Base-by-base conservation (phyloP, 2,888 invertebrate genomes). In the Chrysolina haemoptera region DNA sequence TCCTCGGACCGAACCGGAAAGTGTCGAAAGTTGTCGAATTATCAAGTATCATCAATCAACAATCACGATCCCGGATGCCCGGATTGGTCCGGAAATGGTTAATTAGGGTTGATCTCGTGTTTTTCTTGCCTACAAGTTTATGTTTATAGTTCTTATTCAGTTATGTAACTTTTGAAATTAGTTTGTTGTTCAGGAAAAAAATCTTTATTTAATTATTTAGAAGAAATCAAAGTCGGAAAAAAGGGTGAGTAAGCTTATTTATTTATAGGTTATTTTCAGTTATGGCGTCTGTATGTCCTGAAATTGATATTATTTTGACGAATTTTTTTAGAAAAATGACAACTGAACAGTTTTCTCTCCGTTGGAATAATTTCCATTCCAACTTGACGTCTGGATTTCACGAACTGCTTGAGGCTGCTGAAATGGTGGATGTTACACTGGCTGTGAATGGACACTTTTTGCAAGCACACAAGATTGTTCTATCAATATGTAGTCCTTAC, bases 331-430 rank as follows among this genome's bases (percentile, higher is more conserved):
- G 77, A 70, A 85, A 83, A 81, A 87, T 87, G 86, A 85, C 87
- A 73, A 89, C 91, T 68, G 93, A 93, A 88, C 93, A 93, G 86
- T 93, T 93, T 87, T 93, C 94, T 71, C 88, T 94, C 82, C 90
- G 93, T 82, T 94, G 94, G 94, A 94, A 94, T 86, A 94, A 94
- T 86, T 94, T 94, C 88, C 93, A 94, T 86, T 91, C 92, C 78
- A 94, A 94, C 88, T 88, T 94, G 80, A 91, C 93, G 59, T 90
- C 92, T 80, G 94, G 94, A 46, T 92, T 94, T 84, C 93, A 93
- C 84, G 92, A 92, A 68, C 88, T 94, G 78, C 86, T 94, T 78
- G 92, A 93, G 81, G 92, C 92, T 78, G 92, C 94, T 79, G 93
- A 94, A 83, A 89, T 94, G 87, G 94, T 94, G 65, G 94, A 94